These are phyloP conservation scores for Nezara viridula DNA, from an alignment of 2,888 invertebrate species.

Conservation along the genomic window DNA sequence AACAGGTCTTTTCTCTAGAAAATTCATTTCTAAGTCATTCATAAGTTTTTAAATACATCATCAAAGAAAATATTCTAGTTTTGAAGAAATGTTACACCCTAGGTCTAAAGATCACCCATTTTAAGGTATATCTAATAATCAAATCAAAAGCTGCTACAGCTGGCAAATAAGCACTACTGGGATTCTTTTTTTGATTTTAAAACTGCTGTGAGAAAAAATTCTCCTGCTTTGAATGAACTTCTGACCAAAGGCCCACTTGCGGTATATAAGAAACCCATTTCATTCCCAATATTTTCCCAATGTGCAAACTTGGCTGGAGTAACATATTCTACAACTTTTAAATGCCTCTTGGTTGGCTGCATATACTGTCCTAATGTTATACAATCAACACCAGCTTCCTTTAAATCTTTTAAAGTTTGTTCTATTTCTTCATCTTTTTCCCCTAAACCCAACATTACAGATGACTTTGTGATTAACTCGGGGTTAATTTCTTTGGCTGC, in stretches of 20 bases:
- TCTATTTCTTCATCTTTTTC: constrained; percentile 90
- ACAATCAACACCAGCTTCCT: constrained; percentile 89
- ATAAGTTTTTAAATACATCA: too few relatives aligned
- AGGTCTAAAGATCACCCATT: too few relatives aligned
- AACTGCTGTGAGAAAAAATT: constrained; percentile 89
- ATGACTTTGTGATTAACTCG: constrained; percentile 93
- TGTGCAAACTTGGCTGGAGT: constrained; percentile 92
- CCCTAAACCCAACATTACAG: constrained; percentile 97
- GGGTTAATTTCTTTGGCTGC: constrained; percentile 86
- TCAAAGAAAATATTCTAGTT: too few relatives aligned
- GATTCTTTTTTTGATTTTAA: constrained; percentile 70
- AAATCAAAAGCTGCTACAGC: constrained; percentile 15
- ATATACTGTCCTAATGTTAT: constrained; percentile 98
- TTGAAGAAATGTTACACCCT: too few relatives aligned
- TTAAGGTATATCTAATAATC: not conserved
- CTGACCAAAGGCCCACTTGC: constrained; percentile 98
- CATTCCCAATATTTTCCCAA: constrained; percentile 86
- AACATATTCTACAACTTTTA: constrained; percentile 95
- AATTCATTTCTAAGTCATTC: too few relatives aligned
- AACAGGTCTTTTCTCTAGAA: too few relatives aligned
- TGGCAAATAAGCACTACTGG: not conserved
- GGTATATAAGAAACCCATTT: constrained; percentile 94
- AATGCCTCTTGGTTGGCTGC: constrained; percentile 97
- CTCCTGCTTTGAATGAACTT: constrained; percentile 98
- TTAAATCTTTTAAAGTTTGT: constrained; percentile 88